Percentiles rank a stretch among this genome's conserved stretches.
phyloP scores from a whole-genome alignment of 2,113 vertebrate genomes.

The Thunnus thynnus region DNA sequence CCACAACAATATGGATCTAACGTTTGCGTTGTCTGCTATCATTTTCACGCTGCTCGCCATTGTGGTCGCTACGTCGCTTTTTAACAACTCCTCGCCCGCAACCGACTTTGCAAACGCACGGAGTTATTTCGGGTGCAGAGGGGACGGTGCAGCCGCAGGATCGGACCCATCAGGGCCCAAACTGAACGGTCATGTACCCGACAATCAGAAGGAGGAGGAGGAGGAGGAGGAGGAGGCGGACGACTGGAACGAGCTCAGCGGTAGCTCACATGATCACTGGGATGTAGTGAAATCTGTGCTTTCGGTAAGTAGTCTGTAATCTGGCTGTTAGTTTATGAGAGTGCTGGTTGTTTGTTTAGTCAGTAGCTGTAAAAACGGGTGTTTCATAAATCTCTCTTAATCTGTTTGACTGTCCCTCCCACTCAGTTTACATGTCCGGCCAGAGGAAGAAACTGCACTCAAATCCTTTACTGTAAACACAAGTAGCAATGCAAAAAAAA shows the following conservation, averaged over 20 bases:
- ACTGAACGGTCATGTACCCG: constrained; percentile 64
- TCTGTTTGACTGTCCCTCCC: constrained; percentile 13
- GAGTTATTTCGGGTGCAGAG: constrained; percentile 25
- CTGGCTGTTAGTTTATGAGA: neutral
- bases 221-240: constrained; percentile 22
- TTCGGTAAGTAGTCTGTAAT: constrained; percentile 59
- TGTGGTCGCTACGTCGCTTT: constrained; percentile 73
- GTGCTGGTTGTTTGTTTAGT: neutral
- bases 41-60: constrained; percentile 80
- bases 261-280: constrained; percentile 79
- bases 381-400: constrained; percentile 28
- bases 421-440: neutral
- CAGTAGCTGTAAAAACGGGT: neutral
- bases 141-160: neutral
- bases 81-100: constrained; percentile 54
- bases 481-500: no score
- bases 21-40: constrained; percentile 59
- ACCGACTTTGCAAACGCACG: constrained; percentile 28
- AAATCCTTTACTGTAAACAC: neutral
- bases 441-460: neutral
- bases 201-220: neutral
- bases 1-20: constrained; percentile 51
- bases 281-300: constrained; percentile 79
- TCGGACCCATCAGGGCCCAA: neutral
- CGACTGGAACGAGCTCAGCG: constrained; percentile 75